Evolutionary conservation across 2,797 vertebrate genomes (phyloP).

Genomic region (Echeneis naucrates): DNA sequence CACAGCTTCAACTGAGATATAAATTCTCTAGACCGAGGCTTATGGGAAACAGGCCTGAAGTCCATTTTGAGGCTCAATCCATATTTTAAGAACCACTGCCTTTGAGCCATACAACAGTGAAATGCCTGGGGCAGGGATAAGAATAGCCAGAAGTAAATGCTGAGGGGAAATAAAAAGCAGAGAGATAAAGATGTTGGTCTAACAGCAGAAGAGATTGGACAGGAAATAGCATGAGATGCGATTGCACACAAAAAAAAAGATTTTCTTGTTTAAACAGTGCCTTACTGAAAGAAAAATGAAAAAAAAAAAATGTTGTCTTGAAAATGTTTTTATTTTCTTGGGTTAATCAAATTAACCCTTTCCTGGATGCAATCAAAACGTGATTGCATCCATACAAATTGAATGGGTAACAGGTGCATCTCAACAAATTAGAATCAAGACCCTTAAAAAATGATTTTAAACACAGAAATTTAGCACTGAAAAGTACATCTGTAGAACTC

Average conservation of each 20-base stretch:
- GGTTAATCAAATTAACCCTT: too few species aligned
- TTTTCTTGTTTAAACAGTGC: background rate
- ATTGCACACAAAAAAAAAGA: conserved; percentile 1
- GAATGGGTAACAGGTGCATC: too few species aligned
- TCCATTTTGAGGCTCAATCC: conserved; percentile 31
- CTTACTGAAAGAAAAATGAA: background rate
- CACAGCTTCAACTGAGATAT: conserved; percentile 37
- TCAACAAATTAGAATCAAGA: too few species aligned
- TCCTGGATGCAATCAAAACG: too few species aligned
- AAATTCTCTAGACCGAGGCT: conserved; percentile 32
- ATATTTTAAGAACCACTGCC: conserved; percentile 55
- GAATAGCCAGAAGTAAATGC: conserved; percentile 56
- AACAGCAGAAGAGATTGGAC: conserved; percentile 25
- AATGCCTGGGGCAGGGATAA: conserved; percentile 61
- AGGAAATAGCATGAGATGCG: background rate
- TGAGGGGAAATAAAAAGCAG: conserved; percentile 41
- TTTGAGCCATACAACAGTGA: conserved; percentile 54
- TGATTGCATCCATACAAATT: too few species aligned
- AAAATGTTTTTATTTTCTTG: background rate
- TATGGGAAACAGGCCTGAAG: conserved; percentile 9
- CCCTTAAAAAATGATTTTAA: too few species aligned
- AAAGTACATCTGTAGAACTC: too few species aligned
- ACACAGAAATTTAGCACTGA: too few species aligned
- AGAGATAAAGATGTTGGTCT: conserved; percentile 8
- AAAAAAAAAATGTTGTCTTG: background rate